Base-by-base conservation (phyloP, 2,888 invertebrate species). In the Tridacna crocea region DNA sequence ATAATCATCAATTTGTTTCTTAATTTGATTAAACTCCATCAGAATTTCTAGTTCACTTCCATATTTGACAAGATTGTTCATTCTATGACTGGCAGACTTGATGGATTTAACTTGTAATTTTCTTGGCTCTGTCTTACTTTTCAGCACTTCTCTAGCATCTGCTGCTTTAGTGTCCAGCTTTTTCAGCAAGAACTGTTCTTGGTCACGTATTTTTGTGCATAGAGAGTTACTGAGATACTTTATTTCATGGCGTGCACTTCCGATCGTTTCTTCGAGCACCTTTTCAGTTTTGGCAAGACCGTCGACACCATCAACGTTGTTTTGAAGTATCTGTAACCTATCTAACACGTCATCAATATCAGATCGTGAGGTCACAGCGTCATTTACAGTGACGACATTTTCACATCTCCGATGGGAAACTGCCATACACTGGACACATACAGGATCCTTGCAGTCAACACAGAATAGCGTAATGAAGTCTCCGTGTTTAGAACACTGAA, bases 11-110 rank as follows among this genome's bases (percentile, higher is more conserved):
- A 90, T 27, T 74, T 87, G 85, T 24, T 87, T 87, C 75, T 85
- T 82, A 3, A 89, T 78, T 75, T 88, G 88, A 61, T 88, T 87
- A 24, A 87, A 88, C 0, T 87, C 88, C 74, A 90, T 83, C 22
- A 92, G 77, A 60, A 92, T 87, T 72, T 92, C 92, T 12, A 89
- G 85, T 60, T 91, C 90, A 82, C 90, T 90, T 60, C 92, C 92
- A 74, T 90, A 92, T 48, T 88, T 89, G 72, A 90, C 82, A 46
- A 92, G 78, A 47, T 82, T 87, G 46, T 87, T 89, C 88, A 92
- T 89, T 36, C 91, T 80, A 15, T 89, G 89, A 48, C 87, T 85
- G 11, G 90, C 91, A 11, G 91, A 85, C 63, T 87, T 84, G 10
- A 90, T 80, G 0, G 87, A 87, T 76, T 88, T 90, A 26, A 83